Percentiles rank a stretch among this genome's conserved stretches.
Conservation (phyloP, 2,113 vertebrate genomes). For the Alces alces region DNA sequence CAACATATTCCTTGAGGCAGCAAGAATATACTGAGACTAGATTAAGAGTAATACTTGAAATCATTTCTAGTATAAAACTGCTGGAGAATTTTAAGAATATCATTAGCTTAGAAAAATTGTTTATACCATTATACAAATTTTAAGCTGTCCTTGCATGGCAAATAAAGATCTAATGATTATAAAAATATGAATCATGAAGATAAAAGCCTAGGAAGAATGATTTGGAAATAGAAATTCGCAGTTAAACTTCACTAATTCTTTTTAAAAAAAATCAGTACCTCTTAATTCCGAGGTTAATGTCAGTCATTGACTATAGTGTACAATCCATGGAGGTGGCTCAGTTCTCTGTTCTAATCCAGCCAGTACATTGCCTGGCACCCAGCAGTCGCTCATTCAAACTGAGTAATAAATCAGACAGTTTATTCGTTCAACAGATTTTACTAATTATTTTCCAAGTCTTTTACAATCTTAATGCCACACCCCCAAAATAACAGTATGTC, state of each 20-base stretch:
- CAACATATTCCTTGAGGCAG: neutral
- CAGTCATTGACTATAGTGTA: too few species aligned
- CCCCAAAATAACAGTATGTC: constrained; percentile 3
- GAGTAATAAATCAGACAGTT: neutral
- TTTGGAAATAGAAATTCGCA: neutral
- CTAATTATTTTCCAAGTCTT: constrained; percentile 29
- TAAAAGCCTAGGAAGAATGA: neutral
- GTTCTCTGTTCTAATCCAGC: neutral
- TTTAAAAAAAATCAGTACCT: neutral
- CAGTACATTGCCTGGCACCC: neutral
- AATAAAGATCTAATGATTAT: neutral
- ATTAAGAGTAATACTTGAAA: neutral
- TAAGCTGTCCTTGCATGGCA: neutral
- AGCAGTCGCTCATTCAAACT: neutral
- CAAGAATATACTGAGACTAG: neutral
- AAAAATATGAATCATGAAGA: neutral
- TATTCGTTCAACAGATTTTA: constrained; percentile 42
- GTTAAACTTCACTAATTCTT: neutral
- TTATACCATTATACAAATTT: neutral
- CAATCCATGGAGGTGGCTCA: accelerated
- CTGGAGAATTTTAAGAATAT: neutral
- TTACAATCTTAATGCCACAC: constrained; percentile 55
- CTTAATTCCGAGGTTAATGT: neutral
- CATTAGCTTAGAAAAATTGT: neutral
- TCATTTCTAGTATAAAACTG: neutral